Percentiles rank a stretch among this genome's conserved stretches.
Evolutionary conservation across 2,113 vertebrate species (phyloP).

Genomic region (Alosa alosa): DNA sequence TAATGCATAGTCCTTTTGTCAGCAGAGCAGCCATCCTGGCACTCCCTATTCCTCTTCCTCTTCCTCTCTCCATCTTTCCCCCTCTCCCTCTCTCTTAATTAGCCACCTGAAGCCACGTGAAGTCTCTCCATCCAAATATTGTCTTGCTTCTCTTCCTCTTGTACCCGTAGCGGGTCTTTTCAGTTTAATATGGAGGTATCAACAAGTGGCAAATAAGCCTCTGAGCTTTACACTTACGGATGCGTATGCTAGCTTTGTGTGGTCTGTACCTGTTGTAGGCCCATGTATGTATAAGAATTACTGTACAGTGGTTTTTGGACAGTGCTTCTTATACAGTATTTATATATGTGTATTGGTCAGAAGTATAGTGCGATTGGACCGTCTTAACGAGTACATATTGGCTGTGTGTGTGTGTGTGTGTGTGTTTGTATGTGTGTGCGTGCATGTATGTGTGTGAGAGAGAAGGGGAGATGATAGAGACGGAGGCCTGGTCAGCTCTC

Average conservation of each 20-base stretch:
- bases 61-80: neutral
- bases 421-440: no score
- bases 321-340: no score
- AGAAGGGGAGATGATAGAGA: neutral
- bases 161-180: no score
- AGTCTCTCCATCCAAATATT: neutral
- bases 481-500: neutral
- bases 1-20: conserved; percentile 32
- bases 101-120: neutral
- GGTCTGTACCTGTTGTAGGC: no score
- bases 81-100: neutral
- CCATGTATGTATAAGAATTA: no score
- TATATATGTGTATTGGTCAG: no score
- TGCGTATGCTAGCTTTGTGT: no score
- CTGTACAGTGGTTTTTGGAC: no score
- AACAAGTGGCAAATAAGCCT: neutral
- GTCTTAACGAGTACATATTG: neutral
- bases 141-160: neutral
- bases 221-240: no score
- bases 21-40: neutral
- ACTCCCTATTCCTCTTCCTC: neutral
- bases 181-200: neutral
- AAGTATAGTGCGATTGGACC: no score
- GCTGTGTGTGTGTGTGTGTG: neutral
- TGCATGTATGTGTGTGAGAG: neutral